A percentile compares a stretch with the other conserved stretches of the same genome.
Conservation (phyloP, 1,140 invertebrate genomes). For the Pomacea maculata region DNA sequence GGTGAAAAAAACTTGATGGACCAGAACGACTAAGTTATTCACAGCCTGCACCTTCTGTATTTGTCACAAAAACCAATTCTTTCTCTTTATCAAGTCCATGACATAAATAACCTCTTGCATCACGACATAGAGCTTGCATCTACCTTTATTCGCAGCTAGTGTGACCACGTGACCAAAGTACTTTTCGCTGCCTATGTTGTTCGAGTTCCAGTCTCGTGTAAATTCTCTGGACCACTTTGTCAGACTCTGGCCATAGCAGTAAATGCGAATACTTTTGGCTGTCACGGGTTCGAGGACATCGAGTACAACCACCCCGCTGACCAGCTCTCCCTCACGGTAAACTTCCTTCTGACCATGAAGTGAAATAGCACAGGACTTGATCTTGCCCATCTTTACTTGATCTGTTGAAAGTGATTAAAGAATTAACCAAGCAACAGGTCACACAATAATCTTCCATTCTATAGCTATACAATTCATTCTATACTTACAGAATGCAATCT, state of each 20-base stretch:
- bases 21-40: too few species aligned
- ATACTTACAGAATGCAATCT: too few species aligned
- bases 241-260: constrained; percentile 24
- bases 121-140: too few species aligned
- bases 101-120: too few species aligned
- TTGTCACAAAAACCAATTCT: too few species aligned
- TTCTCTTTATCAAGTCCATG: too few species aligned
- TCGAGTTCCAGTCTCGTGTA: constrained; percentile 1
- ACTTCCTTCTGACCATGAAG: constrained; percentile 21
- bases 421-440: not conserved
- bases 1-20: too few species aligned
- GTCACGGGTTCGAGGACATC: constrained; percentile 22
- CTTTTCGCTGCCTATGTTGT: constrained; percentile 17
- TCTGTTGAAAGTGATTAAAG: not conserved
- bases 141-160: constrained; percentile 24
- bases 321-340: constrained; percentile 27
- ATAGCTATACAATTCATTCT: too few species aligned
- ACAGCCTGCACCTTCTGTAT: too few species aligned
- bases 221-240: constrained; percentile 27
- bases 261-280: constrained; percentile 22
- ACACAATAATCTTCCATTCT: not conserved
- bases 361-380: constrained; percentile 13
- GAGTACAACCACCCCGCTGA: constrained; percentile 19
- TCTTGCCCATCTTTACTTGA: constrained; percentile 23
- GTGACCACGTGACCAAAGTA: constrained; percentile 18